Evolutionary conservation across 2,888 invertebrate genomes (phyloP), one percentile per base, ranked within the genome.

Genomic region (Agrotis clavis): DNA sequence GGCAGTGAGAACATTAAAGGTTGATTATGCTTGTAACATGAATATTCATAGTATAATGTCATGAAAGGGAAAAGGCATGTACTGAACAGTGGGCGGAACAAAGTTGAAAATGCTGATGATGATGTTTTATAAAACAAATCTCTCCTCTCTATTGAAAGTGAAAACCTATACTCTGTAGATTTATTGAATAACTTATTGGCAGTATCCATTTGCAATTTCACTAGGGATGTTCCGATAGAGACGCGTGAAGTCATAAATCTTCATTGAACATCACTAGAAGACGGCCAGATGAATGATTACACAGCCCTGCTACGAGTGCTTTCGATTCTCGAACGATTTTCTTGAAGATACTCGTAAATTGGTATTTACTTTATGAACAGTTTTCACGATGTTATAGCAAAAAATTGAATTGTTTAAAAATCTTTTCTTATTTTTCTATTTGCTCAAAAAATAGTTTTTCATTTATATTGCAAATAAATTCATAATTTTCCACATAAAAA

Each of bases 211-310:
- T 48, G 53, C 53, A 61, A 72, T 75, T 80, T 80, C 60, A 50
- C 73, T 71, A 75, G 53, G 59, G 67, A 48, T 69, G 45, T 57
- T 62, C 54, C 51, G 21, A 69, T 35, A 53, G 45, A 71, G 60
- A 41, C 50, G 63, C 48, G 57, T 68, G 47, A 69, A 67, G 62
- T 74, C 47, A 76, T 84, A 84, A 82, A 84, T 84, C 85, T 84
- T 84, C 50, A 77, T 80, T 82, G 74, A 19, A 50, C 64, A 80
- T 75, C 73, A 67, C 57, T 74, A 72, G 59, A 53, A 54, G 76
- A 75, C 78, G 68, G 63, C 56, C 53, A 67, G 73, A 71, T 83
- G 74, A 84, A 74, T 77, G 63, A 78, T 73, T 67, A 73, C 30
- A 51, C 53, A 62, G 67, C 57, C 73, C 70, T 74, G 56, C 72